Evolutionary conservation across 1,140 invertebrate species (phyloP), one percentile per base, ranked within the genome.

Genomic region (Drosophila bocqueti): DNA sequence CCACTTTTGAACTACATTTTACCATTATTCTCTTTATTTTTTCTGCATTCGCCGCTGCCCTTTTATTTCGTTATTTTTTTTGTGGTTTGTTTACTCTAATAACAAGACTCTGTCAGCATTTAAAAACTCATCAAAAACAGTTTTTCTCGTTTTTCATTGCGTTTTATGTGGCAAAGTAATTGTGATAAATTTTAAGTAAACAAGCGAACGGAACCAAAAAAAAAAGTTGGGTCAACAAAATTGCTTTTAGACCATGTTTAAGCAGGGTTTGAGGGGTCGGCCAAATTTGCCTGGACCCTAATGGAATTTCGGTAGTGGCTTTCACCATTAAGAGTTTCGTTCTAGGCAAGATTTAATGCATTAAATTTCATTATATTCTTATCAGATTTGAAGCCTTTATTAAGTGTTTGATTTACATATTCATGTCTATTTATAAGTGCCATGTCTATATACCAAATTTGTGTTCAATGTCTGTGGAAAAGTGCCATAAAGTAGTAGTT

Each of bases 121-220:
- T 84, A 84, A 84, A 84, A 84, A 77, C 78, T 66, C 82, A 84
- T 84, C 67, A 84, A 60, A 74, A 45, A 55, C 65, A 58, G 49
- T 71, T 83, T 58, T 59, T 45, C 45, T 43, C 81, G 62, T 61
- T 77, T 50, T 57, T 67, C 66, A 49, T 34, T 43, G 67, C 54
- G 69, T 50, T 74, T 74, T 79, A 59, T 67, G 65, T 64, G 69
- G 58, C 46, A 84, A 84, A 85, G 82, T 84, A 84, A 84, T 84
- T 85, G 82, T 84, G 67, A 84, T 80, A 77, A 79, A 83, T 77
- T 60, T 82, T 74, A 74, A 73, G 71, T 74, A 74, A 74, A 73
- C 69, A 74, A 73, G 71, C 68, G 40, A 50, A 47, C 36, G 67
- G 24, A 45, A 49, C 45, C 29, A 34, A 72, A 60, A 73, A 26